These are phyloP conservation scores for Morinoia aosen DNA, from an alignment of 2,888 invertebrate genomes.

Conservation along the genomic window DNA sequence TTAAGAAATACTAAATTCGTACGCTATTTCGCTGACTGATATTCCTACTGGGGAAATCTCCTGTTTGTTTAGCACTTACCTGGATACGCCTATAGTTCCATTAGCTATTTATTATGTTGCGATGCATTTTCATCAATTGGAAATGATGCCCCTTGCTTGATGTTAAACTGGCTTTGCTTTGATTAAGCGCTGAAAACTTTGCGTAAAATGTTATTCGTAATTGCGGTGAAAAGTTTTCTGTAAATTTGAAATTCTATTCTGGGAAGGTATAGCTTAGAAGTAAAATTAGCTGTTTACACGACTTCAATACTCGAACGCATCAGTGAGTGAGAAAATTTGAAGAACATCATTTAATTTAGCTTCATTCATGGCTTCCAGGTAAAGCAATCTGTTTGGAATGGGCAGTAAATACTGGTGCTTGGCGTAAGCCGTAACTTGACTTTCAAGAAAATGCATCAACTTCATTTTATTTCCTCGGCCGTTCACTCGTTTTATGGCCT, in stretches of 20 bases:
- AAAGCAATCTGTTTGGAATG: neutral
- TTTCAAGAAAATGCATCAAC: slow-evolving; percentile 2
- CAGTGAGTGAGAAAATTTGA: neutral
- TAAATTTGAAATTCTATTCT: neutral
- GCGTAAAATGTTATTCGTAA: neutral
- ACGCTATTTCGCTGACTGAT: no score
- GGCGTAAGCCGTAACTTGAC: neutral
- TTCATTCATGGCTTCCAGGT: neutral
- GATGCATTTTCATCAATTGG: neutral
- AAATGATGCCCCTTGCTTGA: no score
- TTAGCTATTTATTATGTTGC: neutral
- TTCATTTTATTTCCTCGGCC: neutral
- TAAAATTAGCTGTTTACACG: neutral
- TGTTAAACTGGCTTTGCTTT: neutral
- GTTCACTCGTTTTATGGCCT: neutral
- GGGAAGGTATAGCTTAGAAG: neutral
- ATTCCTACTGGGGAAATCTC: neutral
- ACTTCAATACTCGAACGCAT: neutral
- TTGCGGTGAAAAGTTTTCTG: neutral
- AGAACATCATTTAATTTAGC: neutral
- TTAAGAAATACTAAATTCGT: no score
- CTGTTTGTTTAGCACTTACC: neutral
- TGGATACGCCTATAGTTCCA: neutral
- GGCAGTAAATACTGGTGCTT: neutral
- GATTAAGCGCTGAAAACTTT: neutral